Evolutionary conservation across 2,888 invertebrate genomes (phyloP).

Genomic region (Monopis laevigella): DNA sequence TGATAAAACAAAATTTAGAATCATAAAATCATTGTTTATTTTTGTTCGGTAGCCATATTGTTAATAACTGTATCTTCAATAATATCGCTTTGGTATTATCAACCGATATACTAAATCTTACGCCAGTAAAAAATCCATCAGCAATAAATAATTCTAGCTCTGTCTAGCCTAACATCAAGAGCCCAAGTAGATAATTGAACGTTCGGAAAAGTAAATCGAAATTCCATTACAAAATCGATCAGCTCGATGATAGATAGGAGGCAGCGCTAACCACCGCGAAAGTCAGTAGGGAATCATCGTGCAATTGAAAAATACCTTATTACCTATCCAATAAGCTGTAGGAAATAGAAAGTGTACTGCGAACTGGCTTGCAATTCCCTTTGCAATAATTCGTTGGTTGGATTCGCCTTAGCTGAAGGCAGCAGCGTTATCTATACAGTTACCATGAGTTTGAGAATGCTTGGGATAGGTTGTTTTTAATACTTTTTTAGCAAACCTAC

Average conservation of each 20-base stretch:
- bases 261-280: conserved; percentile 10
- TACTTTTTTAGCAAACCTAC: too few relatives aligned
- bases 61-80: too few relatives aligned
- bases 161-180: too few relatives aligned
- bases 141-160: too few relatives aligned
- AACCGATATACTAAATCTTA: too few relatives aligned
- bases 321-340: conserved; percentile 26
- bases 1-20: too few relatives aligned
- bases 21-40: too few relatives aligned
- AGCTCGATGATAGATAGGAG: conserved; percentile 3
- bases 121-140: too few relatives aligned
- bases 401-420: conserved; percentile 27
- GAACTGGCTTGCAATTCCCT: conserved; percentile 33
- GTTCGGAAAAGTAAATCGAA: not conserved
- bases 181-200: too few relatives aligned
- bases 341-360: conserved; percentile 37
- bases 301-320: conserved; percentile 12
- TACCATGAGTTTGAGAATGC: conserved; percentile 20
- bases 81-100: too few relatives aligned
- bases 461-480: too few relatives aligned
- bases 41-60: too few relatives aligned
- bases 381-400: conserved; percentile 35
- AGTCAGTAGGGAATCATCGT: conserved; percentile 8
- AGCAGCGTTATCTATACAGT: conserved; percentile 25
- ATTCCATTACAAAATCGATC: conserved; percentile 5